Conservation (phyloP, 2,888 invertebrate genomes). For the Harmothoe impar region DNA sequence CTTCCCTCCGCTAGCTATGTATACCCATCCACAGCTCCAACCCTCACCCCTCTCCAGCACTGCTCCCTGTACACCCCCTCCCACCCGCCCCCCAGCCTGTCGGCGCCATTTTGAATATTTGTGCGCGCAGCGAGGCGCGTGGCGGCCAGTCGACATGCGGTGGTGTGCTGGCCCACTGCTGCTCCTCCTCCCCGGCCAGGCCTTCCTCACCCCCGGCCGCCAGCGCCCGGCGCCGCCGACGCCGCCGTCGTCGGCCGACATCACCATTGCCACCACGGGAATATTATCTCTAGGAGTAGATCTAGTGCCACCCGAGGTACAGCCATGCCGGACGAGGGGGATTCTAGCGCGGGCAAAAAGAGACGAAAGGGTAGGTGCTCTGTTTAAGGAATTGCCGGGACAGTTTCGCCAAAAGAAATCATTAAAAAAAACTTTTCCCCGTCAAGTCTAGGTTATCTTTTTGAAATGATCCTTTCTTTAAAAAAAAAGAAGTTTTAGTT, state of each 20-base stretch:
- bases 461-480: background rate
- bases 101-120: conserved; percentile 62
- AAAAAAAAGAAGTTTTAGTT: too few species aligned
- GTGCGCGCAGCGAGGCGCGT: background rate
- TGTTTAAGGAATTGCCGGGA: background rate
- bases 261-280: background rate
- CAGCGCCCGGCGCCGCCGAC: background rate
- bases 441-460: background rate
- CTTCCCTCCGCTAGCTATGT: background rate
- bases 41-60: background rate
- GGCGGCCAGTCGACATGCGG: conserved; percentile 50
- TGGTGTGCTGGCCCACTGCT: conserved; percentile 24
- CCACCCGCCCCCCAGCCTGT: background rate
- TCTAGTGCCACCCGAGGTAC: background rate
- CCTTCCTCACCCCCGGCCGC: background rate
- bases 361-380: conserved; percentile 27
- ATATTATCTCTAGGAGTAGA: background rate
- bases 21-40: background rate
- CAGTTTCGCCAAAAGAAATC: too few species aligned
- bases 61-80: background rate
- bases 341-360: background rate
- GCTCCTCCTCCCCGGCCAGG: background rate
- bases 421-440: background rate
- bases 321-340: conserved; percentile 36
- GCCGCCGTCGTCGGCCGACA: background rate